Evolutionary conservation across 1,140 invertebrate species (phyloP).

Genomic region (Drosophila repleta): DNA sequence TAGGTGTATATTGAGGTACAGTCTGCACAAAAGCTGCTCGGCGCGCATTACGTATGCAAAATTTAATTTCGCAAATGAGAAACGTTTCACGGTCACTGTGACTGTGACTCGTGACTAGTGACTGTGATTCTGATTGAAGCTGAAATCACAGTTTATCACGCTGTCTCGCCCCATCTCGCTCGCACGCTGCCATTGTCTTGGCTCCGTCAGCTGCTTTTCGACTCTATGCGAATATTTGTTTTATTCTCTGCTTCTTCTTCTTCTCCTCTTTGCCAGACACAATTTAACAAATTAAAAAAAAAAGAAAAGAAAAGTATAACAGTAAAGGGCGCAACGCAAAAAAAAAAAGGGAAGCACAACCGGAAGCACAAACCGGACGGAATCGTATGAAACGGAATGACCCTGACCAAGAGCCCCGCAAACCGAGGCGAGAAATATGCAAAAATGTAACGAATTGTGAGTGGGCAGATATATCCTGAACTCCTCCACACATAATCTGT

Average conservation of each 20-base stretch:
- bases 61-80: slow-evolving; percentile 75
- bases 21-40: slow-evolving; percentile 36
- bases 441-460: slow-evolving; percentile 26
- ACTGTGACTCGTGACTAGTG: slow-evolving; percentile 5
- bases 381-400: slow-evolving; percentile 38
- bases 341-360: slow-evolving; percentile 8
- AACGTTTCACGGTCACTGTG: slow-evolving; percentile 34
- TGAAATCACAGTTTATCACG: slow-evolving; percentile 30
- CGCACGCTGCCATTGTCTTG: slow-evolving; percentile 14
- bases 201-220: slow-evolving; percentile 8
- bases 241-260: neutral
- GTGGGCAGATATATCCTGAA: slow-evolving; percentile 6
- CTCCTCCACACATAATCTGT: neutral
- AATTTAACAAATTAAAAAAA: slow-evolving; percentile 79
- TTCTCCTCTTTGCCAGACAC: slow-evolving; percentile 39
- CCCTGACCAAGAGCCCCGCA: slow-evolving; percentile 58
- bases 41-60: slow-evolving; percentile 67
- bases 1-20: slow-evolving; percentile 45
- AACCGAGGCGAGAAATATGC: slow-evolving; percentile 55
- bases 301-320: neutral
- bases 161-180: slow-evolving; percentile 5
- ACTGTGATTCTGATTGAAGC: slow-evolving; percentile 22
- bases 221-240: slow-evolving; percentile 15
- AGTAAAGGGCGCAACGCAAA: slow-evolving; percentile 20
- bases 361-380: slow-evolving; percentile 59